Conservation (phyloP, 2,888 invertebrate species). For the Rhopalosiphum nymphaeae region DNA sequence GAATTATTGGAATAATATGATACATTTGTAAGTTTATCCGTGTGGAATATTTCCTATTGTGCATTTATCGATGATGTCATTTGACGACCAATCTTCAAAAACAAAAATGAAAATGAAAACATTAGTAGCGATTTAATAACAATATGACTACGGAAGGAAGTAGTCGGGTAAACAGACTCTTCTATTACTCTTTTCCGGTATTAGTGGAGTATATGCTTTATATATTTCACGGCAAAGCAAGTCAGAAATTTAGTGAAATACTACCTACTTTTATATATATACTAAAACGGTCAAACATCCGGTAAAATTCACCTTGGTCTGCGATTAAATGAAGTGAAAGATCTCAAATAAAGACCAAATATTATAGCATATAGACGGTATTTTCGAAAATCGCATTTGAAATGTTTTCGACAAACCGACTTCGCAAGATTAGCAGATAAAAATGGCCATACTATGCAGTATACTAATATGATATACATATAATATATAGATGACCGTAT, state of each 20-base stretch:
- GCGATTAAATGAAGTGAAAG: conserved; percentile 3
- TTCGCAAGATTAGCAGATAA: neutral
- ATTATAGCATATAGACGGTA: neutral
- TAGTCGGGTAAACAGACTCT: neutral
- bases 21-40: neutral
- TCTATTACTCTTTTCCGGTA: conserved; percentile 28
- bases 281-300: conserved; percentile 31
- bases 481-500: neutral
- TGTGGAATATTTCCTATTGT: neutral
- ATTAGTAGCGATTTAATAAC: neutral
- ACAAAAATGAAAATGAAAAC: neutral
- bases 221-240: neutral
- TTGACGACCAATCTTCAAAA: neutral
- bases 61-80: neutral
- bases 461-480: neutral
- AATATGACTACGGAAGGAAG: conserved; percentile 6
- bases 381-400: neutral
- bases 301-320: neutral
- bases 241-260: neutral
- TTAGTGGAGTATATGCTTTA: neutral
- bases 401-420: neutral
- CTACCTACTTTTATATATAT: neutral
- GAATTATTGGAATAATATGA: neutral
- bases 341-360: neutral
- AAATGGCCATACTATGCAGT: neutral